Conservation (phyloP, 2,888 invertebrate species). For the Rotaria magnacalcarata region DNA sequence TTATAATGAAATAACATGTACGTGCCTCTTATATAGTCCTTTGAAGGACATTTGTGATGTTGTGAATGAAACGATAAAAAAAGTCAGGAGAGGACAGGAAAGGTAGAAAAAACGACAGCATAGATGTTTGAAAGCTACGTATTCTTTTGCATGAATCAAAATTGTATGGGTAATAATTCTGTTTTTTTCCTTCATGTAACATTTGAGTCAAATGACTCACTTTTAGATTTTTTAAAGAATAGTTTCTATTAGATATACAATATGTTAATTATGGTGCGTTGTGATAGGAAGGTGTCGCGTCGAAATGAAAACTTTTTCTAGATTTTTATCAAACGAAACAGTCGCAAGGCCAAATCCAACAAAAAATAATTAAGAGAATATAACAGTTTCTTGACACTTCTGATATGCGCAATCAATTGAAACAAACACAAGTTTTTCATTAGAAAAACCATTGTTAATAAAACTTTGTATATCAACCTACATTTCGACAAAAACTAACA, state of each 20-base stretch:
- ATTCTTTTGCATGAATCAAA: not conserved
- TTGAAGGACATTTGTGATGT: not conserved
- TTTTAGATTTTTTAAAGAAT: not conserved
- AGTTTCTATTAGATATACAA: not conserved
- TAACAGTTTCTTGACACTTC: no score
- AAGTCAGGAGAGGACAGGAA: not conserved
- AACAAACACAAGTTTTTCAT: no score
- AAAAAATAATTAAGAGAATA: no score
- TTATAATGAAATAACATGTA: not conserved
- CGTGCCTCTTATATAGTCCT: not conserved
- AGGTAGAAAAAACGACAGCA: not conserved
- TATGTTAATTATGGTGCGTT: no score
- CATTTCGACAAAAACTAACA: no score
- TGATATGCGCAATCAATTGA: no score
- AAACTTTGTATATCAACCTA: no score
- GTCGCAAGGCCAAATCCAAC: no score
- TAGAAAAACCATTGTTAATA: no score
- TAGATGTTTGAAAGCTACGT: not conserved
- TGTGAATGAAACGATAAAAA: constrained; percentile 13
- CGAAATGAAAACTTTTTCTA: no score
- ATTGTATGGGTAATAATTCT: not conserved
- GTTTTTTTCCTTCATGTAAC: not conserved
- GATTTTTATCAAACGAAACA: no score
- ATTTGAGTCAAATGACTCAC: not conserved
- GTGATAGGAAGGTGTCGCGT: no score